Evolutionary conservation across 2,888 invertebrate species (phyloP).

Genomic region (Hoplodrina blanda): DNA sequence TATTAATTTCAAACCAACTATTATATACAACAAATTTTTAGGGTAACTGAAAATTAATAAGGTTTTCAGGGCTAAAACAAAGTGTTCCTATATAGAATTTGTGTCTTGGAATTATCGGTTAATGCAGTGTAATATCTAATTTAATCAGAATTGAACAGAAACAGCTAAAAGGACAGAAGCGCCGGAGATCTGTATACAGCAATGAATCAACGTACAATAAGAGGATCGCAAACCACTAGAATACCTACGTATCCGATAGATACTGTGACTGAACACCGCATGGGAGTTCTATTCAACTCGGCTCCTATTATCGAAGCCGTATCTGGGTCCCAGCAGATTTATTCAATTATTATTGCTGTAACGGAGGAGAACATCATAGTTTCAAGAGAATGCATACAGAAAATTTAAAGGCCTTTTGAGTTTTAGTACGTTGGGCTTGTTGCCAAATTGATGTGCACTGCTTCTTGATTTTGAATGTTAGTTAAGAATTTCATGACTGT

Average conservation of each 20-base stretch:
- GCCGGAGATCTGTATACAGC: not conserved
- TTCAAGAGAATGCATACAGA: slow-evolving; percentile 41
- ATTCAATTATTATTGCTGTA: slow-evolving; percentile 51
- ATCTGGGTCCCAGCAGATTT: slow-evolving; percentile 42
- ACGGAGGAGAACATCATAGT: slow-evolving; percentile 26
- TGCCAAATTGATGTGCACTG: slow-evolving; percentile 49
- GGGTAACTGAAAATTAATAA: too few relatives aligned
- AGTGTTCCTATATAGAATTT: too few relatives aligned
- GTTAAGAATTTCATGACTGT: slow-evolving; percentile 8
- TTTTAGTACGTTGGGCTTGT: slow-evolving; percentile 46
- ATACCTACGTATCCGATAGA: slow-evolving; percentile 11
- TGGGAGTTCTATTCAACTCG: slow-evolving; percentile 52
- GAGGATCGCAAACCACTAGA: not conserved
- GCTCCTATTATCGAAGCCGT: slow-evolving; percentile 47
- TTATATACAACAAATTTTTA: too few relatives aligned
- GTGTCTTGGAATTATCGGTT: too few relatives aligned
- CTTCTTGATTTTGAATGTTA: slow-evolving; percentile 16
- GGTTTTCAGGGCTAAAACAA: too few relatives aligned
- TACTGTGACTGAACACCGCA: slow-evolving; percentile 43
- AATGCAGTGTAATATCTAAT: too few relatives aligned
- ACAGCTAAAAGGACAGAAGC: slow-evolving; percentile 11
- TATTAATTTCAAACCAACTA: too few relatives aligned
- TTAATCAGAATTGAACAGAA: not conserved
- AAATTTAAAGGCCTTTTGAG: slow-evolving; percentile 41
- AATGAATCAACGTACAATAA: slow-evolving; percentile 26